Base-by-base conservation (phyloP, 2,888 invertebrate species). In the Hydraecia micacea region DNA sequence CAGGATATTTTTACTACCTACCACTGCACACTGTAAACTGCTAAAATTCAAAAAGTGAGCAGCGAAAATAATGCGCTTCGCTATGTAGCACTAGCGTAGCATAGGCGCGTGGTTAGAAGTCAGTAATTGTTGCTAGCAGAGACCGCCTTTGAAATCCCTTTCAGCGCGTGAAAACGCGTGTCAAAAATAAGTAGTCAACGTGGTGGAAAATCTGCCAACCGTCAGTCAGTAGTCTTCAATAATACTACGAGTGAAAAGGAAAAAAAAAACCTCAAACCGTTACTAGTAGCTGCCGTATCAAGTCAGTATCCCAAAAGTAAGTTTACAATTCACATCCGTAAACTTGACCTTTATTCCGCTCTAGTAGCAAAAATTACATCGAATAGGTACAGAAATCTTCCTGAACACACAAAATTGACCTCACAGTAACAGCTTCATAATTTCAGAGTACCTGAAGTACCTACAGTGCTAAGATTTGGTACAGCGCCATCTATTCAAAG, bases 401-500 rank as follows among this genome's bases (percentile, higher is more conserved):
- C 72, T 84, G 69, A 80, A 77, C 52, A 83, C 65, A 76, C 75
- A 84, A 80, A 69, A 75, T 76, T 73, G 46, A 84, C 76, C 73
- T 63, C 46, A n/a, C 5, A 70, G 65, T 74, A 79, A 83, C 81
- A 63, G 39, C 83, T 83, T 80, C 46, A 84, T 83, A 73, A 66
- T 72, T 81, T 63, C 36, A 60, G 1, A 70, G 21, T 62, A 67
- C 32, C 36, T 52, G 15, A 70, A 80, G 55, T 71, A 62, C 32
- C 6, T 15, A 1, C 21, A 28, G 15, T 18, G 32, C 28, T 52
- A 39, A 65, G 18, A 65, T 46, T 32, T n/a, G 32, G n/a, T 63
- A 87, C 78, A 88, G 28, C 87, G 87, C 87, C 87, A 88, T 88
- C 87, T 88, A 42, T 87, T 21, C 11, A 2, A 75, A 62, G 36